Conservation (phyloP, 1,140 invertebrate species). For the Vollenhovia emeryi region DNA sequence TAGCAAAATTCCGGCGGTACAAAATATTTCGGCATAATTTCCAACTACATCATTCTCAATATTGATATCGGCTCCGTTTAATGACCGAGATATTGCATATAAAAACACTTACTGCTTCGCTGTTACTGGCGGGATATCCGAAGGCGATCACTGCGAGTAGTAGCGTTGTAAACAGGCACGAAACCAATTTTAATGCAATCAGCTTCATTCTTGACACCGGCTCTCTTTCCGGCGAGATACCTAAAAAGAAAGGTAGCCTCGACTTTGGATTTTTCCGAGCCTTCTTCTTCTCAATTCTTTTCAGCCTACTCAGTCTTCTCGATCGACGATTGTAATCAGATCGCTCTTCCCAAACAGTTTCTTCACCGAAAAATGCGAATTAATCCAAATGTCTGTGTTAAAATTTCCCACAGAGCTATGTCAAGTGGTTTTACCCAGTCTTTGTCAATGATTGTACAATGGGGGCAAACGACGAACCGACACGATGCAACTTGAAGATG, state of each 20-base stretch:
- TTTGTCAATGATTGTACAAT: neutral
- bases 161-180: slow-evolving; percentile 70
- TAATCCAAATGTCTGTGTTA: slow-evolving; percentile 20
- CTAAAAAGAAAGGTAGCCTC: neutral
- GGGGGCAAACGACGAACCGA: neutral
- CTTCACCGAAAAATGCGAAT: slow-evolving; percentile 7
- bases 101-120: slow-evolving; percentile 79
- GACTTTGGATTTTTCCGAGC: neutral
- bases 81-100: neutral
- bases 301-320: neutral
- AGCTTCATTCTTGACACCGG: slow-evolving; percentile 77
- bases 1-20: neutral
- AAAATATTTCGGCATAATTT: slow-evolving; percentile 26
- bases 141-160: slow-evolving; percentile 62
- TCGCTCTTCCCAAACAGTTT: neutral
- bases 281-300: neutral
- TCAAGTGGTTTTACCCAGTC: neutral
- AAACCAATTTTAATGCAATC: slow-evolving; percentile 70
- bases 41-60: neutral
- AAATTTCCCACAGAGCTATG: neutral
- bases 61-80: neutral
- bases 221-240: neutral
- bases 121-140: slow-evolving; percentile 79
- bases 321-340: neutral
- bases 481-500: slow-evolving; percentile 48